phyloP scores from a whole-genome alignment of 2,797 vertebrate species.

The Hippoglossus hippoglossus region DNA sequence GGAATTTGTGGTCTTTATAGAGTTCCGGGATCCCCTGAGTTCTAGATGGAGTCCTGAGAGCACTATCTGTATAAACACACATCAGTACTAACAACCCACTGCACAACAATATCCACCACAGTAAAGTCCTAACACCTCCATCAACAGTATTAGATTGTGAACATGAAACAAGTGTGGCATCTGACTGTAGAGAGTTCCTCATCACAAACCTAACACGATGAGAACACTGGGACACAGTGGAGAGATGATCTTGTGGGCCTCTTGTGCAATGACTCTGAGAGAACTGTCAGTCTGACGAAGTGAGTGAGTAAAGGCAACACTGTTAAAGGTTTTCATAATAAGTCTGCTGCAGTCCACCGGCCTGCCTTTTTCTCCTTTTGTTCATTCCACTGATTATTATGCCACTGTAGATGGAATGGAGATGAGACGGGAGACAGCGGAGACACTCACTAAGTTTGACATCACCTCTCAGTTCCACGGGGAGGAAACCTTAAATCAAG shows the following conservation, averaged over 20 bases:
- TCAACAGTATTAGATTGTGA: slow-evolving; percentile 6
- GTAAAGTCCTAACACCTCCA: background rate
- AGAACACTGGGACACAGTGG: too few species aligned
- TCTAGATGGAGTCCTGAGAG: background rate
- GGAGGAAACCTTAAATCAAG: slow-evolving; percentile 71
- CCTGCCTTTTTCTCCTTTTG: slow-evolving; percentile 36
- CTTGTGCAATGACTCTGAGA: too few species aligned
- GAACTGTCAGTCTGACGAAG: slow-evolving; percentile 22
- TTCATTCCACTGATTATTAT: slow-evolving; percentile 56
- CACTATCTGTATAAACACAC: background rate
- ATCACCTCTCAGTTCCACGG: slow-evolving; percentile 64
- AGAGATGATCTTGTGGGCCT: too few species aligned
- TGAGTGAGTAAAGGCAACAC: slow-evolving; percentile 43
- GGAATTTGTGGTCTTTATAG: background rate
- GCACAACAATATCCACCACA: background rate
- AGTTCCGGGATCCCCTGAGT: background rate
- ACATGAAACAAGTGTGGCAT: slow-evolving; percentile 4
- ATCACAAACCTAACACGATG: too few species aligned
- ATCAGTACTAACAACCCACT: background rate
- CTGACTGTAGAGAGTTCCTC: background rate
- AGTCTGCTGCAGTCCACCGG: slow-evolving; percentile 28
- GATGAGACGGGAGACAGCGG: slow-evolving; percentile 45
- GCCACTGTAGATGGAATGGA: slow-evolving; percentile 44
- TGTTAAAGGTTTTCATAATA: slow-evolving; percentile 57
- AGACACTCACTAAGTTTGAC: slow-evolving; percentile 71